Percentiles rank a stretch among this genome's conserved stretches.
These are phyloP conservation scores for Chionodraco myersi DNA, from an alignment of 2,113 vertebrate genomes.

Conservation along the genomic window DNA sequence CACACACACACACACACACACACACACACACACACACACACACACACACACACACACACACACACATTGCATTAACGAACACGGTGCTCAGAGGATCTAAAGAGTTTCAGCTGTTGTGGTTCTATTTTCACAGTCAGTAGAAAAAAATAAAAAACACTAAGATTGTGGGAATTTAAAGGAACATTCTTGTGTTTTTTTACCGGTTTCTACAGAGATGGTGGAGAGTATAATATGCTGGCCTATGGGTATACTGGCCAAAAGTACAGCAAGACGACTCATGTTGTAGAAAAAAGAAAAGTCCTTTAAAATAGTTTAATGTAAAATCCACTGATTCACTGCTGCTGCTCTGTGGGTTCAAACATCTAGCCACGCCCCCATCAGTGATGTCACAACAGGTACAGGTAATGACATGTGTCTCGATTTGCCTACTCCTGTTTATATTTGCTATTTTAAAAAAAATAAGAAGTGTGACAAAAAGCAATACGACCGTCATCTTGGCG, in stretches of 20 bases:
- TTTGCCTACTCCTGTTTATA: background rate
- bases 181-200: background rate
- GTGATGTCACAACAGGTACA: slow-evolving; percentile 10
- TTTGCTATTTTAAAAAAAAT: too few relatives aligned
- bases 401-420: background rate
- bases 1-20: slow-evolving; percentile 5
- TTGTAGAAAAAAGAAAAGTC: background rate
- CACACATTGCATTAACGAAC: slow-evolving; percentile 51
- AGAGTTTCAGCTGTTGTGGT: slow-evolving; percentile 31
- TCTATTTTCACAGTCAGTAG: slow-evolving; percentile 37
- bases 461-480: too few relatives aligned
- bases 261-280: slow-evolving; percentile 15
- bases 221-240: slow-evolving; percentile 13
- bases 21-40: slow-evolving; percentile 9
- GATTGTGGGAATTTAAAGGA: slow-evolving; percentile 11
- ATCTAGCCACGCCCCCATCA: background rate
- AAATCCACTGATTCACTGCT: background rate
- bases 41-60: slow-evolving; percentile 37
- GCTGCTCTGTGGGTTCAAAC: slow-evolving; percentile 14
- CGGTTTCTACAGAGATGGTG: slow-evolving; percentile 17
- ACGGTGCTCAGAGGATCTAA: slow-evolving; percentile 53
- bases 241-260: slow-evolving; percentile 15
- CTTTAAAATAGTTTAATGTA: background rate
- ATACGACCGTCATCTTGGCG: too few relatives aligned
- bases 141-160: slow-evolving; percentile 6